Base-by-base conservation (phyloP, 2,113 vertebrate species). In the Mungos mungo region DNA sequence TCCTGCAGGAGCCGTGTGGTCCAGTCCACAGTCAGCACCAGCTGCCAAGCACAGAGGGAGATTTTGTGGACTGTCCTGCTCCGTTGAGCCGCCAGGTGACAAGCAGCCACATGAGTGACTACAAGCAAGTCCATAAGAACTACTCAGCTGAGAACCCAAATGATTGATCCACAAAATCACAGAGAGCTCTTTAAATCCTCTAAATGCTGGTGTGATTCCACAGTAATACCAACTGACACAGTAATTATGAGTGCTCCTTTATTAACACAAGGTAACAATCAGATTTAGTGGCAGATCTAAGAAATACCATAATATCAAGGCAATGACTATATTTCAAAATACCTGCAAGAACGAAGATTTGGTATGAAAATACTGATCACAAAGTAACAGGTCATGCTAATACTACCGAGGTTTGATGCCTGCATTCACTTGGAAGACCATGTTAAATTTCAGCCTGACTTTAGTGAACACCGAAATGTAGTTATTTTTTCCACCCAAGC, bases 401-500 rank as follows among this genome's bases (percentile, higher is more conserved):
- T 69, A 27, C 66, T 47, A 54, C 68, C 16, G 12, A 47, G 6
- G 4, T n/a, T n/a, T 19, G 25, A 77, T 71, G 7, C 57, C 21
- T 23, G 29, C 9, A 47, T 50, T 87, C 60, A 38, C 35, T 50
- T 57, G 41, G 54, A 63, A 92, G 54, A 88, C 72, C 91, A 68
- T 7, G 54, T n/a, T 45, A 81, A 72, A 84, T 52, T 91, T 84
- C 77, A 47, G 54, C 41, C 54, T 63, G 27, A 65, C 9, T 60
- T 50, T 31, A 89, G 50, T 81, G 57, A 93, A 86, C 96, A 76
- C 23, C 31, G 82, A 84, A 7, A 85, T 80, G 41, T 13, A 33
- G 57, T 68, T 50, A 85, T 95, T 94, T 94, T 92, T 95, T 27
- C 38, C 19, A 81, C 19, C 38, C 65, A 89, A 52, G 65, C 63